phyloP scores from a whole-genome alignment of 2,888 invertebrate genomes.

The Iselma pallidipennis region DNA sequence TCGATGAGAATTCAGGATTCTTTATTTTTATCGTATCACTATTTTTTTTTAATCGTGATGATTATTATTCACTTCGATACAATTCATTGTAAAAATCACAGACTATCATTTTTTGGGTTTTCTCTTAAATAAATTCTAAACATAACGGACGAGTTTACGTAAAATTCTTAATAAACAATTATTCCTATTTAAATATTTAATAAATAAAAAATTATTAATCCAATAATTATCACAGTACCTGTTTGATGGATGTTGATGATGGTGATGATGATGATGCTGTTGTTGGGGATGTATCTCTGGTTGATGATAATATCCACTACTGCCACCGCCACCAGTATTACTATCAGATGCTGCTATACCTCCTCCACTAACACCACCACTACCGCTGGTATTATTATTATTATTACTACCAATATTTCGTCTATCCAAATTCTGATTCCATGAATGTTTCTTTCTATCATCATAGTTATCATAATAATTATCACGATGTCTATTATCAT shows the following conservation, averaged over 20 bases:
- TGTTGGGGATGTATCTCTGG: constrained; percentile 36
- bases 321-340: not conserved
- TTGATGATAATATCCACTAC: constrained; percentile 5
- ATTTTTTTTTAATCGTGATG: too few relatives aligned
- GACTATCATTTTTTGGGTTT: too few relatives aligned
- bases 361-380: not conserved
- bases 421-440: constrained; percentile 1
- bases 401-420: not conserved
- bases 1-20: too few relatives aligned
- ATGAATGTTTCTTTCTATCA: constrained; percentile 14
- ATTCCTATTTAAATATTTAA: not conserved
- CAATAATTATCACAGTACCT: constrained; percentile 24
- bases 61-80: too few relatives aligned
- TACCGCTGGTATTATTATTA: not conserved
- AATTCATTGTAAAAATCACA: too few relatives aligned
- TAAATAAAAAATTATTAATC: constrained; percentile 8
- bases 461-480: constrained; percentile 30
- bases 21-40: too few relatives aligned
- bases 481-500: constrained; percentile 29
- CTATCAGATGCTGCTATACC: not conserved
- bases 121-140: not conserved
- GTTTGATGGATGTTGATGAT: constrained; percentile 26
- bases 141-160: not conserved
- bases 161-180: not conserved
- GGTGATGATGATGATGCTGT: constrained; percentile 35